Evolutionary conservation across 2,113 vertebrate species (phyloP), one percentile per base, ranked within the genome.

Genomic region (Apodemus sylvaticus): DNA sequence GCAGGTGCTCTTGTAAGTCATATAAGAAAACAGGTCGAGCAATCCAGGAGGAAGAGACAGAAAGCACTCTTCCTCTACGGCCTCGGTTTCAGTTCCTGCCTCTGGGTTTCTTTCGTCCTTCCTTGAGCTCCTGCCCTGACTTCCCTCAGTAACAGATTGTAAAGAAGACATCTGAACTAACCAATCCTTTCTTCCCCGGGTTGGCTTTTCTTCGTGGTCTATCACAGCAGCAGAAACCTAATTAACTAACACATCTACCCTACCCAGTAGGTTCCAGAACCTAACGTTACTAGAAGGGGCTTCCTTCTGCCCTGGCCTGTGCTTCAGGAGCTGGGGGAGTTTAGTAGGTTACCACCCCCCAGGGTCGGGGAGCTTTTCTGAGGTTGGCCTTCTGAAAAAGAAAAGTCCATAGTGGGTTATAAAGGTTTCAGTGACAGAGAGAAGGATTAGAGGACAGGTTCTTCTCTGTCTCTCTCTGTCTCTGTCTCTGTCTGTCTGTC

Each of bases 201-300:
- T 17, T 17, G 26, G 55, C n/a, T 62, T 60, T 82, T 16, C 3
- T 6, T 83, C 24, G 14, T 39, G 13, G 81, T 10, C 81, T 24
- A 29, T 62, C 13, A n/a, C 58, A 83, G n/a, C 24, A 29, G 29
- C 9, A 42, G 81, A 42, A 60, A 60, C 55, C 36, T n/a, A 71
- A 24, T 26, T 62, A 29, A 42, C 3, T 39, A 83, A 39, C n/a
- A 62, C 6, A 51, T 14, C 83, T 16, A 19, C 36, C 51, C 45
- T 1, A 78, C 39, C 7, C 5, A 10, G n/a, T 24, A 81, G 73
- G 68, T 12, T 16, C 24, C 55, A 0, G 0, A 0, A 51, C 53
- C 34, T 24, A 45, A 22, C 14, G 36, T 19, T 3, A 8, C 34
- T 29, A 82, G 55, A 34, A 31, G 68, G 78, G 73, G 7, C 74